phyloP scores from a whole-genome alignment of 2,113 vertebrate species.

The Phalacrocorax carbo region DNA sequence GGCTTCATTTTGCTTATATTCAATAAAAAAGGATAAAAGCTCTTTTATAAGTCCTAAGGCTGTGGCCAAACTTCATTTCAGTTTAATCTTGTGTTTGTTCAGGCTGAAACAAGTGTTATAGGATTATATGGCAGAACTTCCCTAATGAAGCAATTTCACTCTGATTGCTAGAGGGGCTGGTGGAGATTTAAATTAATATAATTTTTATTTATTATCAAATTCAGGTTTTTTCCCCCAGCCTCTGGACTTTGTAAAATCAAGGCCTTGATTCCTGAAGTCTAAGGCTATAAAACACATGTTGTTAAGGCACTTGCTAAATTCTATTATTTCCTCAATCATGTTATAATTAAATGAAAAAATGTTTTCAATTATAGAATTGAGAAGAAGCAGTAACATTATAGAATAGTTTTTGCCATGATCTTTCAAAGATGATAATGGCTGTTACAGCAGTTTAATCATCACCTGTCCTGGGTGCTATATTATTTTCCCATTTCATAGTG shows the following conservation, averaged over 20 bases:
- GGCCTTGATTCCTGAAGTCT: not conserved
- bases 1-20: not conserved
- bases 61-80: not conserved
- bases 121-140: not conserved
- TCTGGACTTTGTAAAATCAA: not conserved
- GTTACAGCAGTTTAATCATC: not conserved
- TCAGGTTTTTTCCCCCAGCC: not conserved
- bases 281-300: not conserved
- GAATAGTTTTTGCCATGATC: not conserved
- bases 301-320: constrained; percentile 2
- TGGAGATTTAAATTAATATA: not conserved
- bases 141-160: not conserved
- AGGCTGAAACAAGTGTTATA: not conserved
- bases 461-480: not conserved
- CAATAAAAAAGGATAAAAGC: not conserved
- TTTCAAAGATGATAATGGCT: not conserved
- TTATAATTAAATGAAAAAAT: not conserved
- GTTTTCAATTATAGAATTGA: not conserved
- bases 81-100: not conserved
- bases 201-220: not conserved
- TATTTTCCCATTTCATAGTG: not conserved
- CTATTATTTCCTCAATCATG: not conserved
- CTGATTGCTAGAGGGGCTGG: not conserved
- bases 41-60: not conserved
- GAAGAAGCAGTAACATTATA: not conserved